Evolutionary conservation across 2,888 invertebrate genomes (phyloP).

Genomic region (Orthosia gothica): DNA sequence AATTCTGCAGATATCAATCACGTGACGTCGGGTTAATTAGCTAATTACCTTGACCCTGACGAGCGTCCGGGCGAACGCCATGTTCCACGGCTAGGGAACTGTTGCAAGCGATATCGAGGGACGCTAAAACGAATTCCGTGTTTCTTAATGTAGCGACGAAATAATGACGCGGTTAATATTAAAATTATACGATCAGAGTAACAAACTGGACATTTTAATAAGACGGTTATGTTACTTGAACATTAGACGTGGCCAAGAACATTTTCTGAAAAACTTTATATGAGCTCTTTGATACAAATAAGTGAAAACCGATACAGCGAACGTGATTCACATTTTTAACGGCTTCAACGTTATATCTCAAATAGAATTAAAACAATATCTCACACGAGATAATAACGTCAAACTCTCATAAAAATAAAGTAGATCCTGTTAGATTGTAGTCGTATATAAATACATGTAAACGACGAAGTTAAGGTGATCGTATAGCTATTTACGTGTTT

Average conservation of each 20-base stretch:
- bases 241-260: neutral
- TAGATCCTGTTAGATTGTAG: constrained; percentile 61
- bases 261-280: constrained; percentile 15
- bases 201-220: constrained; percentile 35
- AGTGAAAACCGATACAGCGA: constrained; percentile 23
- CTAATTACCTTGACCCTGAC: constrained; percentile 53
- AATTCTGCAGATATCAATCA: constrained; percentile 58
- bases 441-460: constrained; percentile 77
- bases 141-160: constrained; percentile 54
- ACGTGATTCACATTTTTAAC: constrained; percentile 36
- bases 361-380: constrained; percentile 35
- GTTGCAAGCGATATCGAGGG: constrained; percentile 31
- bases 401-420: constrained; percentile 65
- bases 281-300: constrained; percentile 20
- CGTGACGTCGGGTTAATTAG: constrained; percentile 45
- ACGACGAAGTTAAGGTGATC: constrained; percentile 82
- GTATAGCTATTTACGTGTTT: constrained; percentile 87
- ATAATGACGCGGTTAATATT: constrained; percentile 47
- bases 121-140: constrained; percentile 59
- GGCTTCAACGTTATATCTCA: constrained; percentile 22
- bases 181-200: constrained; percentile 46
- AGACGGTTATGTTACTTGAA: constrained; percentile 23
- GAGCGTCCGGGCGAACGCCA: neutral
- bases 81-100: constrained; percentile 8
- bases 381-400: constrained; percentile 39